phyloP scores from a whole-genome alignment of 2,888 invertebrate genomes.

The Aphidoletes aphidimyza region DNA sequence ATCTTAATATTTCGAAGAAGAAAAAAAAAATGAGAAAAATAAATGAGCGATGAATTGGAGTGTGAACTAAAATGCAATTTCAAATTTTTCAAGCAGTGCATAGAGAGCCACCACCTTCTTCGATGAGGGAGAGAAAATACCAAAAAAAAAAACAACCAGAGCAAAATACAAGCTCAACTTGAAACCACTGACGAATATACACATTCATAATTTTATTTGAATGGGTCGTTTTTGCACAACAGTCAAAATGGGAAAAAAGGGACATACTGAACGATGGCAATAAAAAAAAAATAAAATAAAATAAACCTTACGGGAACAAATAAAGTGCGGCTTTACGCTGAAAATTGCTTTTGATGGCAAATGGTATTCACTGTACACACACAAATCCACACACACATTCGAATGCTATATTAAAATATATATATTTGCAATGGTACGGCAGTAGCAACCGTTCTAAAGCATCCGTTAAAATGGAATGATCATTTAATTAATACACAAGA shows the following conservation, averaged over 20 bases:
- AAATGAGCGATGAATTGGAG: constrained; percentile 16
- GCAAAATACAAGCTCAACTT: no score
- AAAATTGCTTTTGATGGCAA: constrained; percentile 7
- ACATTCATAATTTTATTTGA: no score
- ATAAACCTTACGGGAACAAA: neutral
- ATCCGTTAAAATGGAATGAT: constrained; percentile 52
- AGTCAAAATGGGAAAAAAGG: no score
- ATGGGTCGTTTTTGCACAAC: no score
- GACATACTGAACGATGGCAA: no score
- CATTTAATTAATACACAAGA: constrained; percentile 54
- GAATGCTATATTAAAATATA: neutral
- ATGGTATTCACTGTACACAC: neutral
- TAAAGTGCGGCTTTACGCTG: neutral
- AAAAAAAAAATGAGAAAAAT: no score
- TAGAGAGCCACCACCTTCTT: no score
- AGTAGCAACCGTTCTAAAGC: neutral
- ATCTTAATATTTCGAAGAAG: no score
- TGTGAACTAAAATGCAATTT: neutral
- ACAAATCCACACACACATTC: neutral
- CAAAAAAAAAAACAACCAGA: neutral
- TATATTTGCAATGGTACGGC: neutral
- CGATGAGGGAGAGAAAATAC: neutral
- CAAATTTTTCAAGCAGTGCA: no score
- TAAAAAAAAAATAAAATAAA: no score
- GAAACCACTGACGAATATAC: no score